Evolutionary conservation across 2,797 vertebrate genomes (phyloP).

Genomic region (Petrocephalus schoutedeni): DNA sequence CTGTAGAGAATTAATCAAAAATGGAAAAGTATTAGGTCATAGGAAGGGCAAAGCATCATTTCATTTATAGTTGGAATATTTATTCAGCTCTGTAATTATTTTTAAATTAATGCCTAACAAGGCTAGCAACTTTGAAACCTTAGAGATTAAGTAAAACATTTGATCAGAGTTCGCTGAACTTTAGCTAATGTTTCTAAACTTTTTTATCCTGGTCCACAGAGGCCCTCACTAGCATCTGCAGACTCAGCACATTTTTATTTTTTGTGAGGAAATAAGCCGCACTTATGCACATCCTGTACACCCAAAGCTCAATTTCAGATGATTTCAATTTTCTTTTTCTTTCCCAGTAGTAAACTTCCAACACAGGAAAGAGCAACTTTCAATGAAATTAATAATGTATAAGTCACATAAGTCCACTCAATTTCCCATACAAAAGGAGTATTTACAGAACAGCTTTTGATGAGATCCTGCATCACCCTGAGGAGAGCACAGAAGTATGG

Average conservation of each 20-base stretch:
- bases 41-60: not conserved
- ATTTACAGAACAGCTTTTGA: not conserved
- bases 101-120: not conserved
- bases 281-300: not conserved
- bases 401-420: not conserved
- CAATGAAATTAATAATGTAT: not conserved
- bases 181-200: not conserved
- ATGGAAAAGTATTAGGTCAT: not conserved
- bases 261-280: not conserved
- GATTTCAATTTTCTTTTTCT: not conserved
- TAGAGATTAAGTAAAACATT: not conserved
- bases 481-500: not conserved
- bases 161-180: not conserved
- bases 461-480: not conserved
- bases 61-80: not conserved
- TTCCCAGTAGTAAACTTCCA: not conserved
- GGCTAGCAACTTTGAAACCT: not conserved
- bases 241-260: not conserved
- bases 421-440: not conserved
- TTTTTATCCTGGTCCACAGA: not conserved
- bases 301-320: not conserved
- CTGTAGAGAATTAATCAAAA: not conserved
- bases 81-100: not conserved
- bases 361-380: not conserved
- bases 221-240: not conserved